Conservation (phyloP, 1,140 invertebrate species). For the Zaprionus lachaisei region DNA sequence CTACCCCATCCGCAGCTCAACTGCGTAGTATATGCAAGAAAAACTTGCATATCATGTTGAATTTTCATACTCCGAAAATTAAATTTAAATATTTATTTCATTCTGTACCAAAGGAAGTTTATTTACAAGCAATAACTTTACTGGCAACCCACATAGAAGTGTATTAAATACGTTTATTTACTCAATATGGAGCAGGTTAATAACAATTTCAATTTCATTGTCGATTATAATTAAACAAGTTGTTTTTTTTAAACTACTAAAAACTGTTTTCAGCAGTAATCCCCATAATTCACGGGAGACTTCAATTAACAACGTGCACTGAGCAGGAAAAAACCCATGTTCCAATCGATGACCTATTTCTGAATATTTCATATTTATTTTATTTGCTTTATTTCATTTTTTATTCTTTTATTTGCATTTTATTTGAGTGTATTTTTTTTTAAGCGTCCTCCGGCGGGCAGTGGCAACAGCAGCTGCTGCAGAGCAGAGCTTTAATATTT, state of each 20-base stretch:
- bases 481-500: conserved; percentile 62
- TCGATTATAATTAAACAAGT: background rate
- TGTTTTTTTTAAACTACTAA: background rate
- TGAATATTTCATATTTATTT: conserved; percentile 4
- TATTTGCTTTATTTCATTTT: conserved; percentile 31
- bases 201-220: background rate
- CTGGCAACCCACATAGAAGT: background rate
- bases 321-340: conserved; percentile 8
- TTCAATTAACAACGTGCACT: conserved; percentile 6
- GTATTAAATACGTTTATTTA: background rate
- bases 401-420: conserved; percentile 30
- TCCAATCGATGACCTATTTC: conserved; percentile 46
- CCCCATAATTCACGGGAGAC: conserved; percentile 15
- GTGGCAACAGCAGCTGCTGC: conserved; percentile 50
- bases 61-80: background rate
- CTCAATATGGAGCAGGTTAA: background rate
- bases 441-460: conserved; percentile 13
- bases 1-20: background rate
- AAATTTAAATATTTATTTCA: conserved; percentile 9
- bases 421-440: conserved; percentile 24
- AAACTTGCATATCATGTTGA: background rate
- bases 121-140: background rate
- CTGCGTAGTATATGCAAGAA: background rate
- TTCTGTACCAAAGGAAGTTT: background rate
- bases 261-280: conserved; percentile 11